Percentiles rank a stretch among this genome's conserved stretches.
Evolutionary conservation across 1,140 invertebrate genomes (phyloP).

Genomic region (Chelonus insularis): DNA sequence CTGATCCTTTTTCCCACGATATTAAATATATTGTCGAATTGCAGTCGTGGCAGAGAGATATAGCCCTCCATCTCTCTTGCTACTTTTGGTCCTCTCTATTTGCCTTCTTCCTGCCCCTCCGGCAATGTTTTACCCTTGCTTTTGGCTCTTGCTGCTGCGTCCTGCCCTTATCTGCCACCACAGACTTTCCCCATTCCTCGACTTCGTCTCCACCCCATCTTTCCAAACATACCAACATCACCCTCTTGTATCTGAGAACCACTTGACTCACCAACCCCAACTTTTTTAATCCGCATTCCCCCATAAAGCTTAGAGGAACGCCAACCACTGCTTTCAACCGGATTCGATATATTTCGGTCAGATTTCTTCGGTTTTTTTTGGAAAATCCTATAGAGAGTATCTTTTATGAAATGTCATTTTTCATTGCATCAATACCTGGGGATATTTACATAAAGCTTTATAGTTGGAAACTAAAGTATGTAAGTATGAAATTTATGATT

Average conservation of each 20-base stretch:
- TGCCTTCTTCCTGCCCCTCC: constrained; percentile 5
- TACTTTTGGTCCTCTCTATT: constrained; percentile 16
- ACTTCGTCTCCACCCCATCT: constrained; percentile 35
- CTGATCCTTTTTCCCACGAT: constrained; percentile 38
- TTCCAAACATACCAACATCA: constrained; percentile 42
- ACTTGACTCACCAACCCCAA: constrained; percentile 38
- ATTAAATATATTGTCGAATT: constrained; percentile 60
- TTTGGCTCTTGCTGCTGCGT: constrained; percentile 15
- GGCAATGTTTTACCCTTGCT: constrained; percentile 25
- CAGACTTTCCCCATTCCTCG: constrained; percentile 44
- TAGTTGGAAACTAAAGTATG: no score
- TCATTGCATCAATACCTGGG: neutral
- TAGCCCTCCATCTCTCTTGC: constrained; percentile 31
- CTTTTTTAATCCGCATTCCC: constrained; percentile 7
- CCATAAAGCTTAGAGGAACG: neutral
- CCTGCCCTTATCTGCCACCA: constrained; percentile 51
- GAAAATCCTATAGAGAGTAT: neutral
- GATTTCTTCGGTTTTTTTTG: constrained; percentile 5
- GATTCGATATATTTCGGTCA: constrained; percentile 16
- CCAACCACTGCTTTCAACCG: constrained; percentile 23
- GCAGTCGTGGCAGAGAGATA: constrained; percentile 47
- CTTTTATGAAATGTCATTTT: neutral
- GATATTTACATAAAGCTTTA: no score
- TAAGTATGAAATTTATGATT: no score
- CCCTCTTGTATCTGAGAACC: constrained; percentile 45